phyloP scores from a whole-genome alignment of 2,888 invertebrate genomes.

The Phanerotoma sp. region DNA sequence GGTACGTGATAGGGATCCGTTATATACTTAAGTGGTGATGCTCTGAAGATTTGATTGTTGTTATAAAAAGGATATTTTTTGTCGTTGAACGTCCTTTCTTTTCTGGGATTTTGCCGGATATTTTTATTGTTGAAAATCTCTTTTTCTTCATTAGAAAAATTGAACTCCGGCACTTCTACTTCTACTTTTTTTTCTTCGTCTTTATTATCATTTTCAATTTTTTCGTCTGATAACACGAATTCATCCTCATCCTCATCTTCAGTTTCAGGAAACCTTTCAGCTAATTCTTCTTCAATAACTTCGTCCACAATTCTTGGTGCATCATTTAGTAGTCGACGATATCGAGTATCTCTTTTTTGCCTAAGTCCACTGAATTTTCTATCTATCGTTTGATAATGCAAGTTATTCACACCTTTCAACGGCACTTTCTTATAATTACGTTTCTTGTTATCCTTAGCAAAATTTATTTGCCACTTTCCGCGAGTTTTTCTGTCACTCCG shows the following conservation, averaged over 20 bases:
- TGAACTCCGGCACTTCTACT: conserved; percentile 44
- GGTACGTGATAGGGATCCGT: conserved; percentile 67
- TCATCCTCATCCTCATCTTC: conserved; percentile 51
- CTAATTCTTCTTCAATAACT: conserved; percentile 47
- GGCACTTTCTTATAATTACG: conserved; percentile 43
- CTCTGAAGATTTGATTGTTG: conserved; percentile 56
- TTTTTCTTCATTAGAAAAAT: conserved; percentile 40
- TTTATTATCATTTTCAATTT: conserved; percentile 37
- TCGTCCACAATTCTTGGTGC: conserved; percentile 38
- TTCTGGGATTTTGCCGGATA: conserved; percentile 18
- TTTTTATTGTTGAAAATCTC: conserved; percentile 30
- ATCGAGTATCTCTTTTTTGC: conserved; percentile 22
- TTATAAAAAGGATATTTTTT: conserved; percentile 71
- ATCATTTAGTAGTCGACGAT: conserved; percentile 39
- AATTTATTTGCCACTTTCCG: conserved; percentile 8
- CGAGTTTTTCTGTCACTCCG: conserved; percentile 2
- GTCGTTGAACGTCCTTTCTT: conserved; percentile 30
- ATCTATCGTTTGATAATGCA: conserved; percentile 1
- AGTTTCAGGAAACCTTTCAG: conserved; percentile 44
- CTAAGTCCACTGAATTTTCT: conserved; percentile 21
- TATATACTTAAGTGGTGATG: conserved; percentile 69
- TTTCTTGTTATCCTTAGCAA: not conserved
- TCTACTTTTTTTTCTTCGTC: conserved; percentile 35
- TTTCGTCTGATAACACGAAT: conserved; percentile 33
- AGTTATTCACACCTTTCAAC: conserved; percentile 19